Evolutionary conservation across 2,797 vertebrate genomes (phyloP), one percentile per base, ranked within the genome.

Genomic region (Hapalemur alaotrensis): DNA sequence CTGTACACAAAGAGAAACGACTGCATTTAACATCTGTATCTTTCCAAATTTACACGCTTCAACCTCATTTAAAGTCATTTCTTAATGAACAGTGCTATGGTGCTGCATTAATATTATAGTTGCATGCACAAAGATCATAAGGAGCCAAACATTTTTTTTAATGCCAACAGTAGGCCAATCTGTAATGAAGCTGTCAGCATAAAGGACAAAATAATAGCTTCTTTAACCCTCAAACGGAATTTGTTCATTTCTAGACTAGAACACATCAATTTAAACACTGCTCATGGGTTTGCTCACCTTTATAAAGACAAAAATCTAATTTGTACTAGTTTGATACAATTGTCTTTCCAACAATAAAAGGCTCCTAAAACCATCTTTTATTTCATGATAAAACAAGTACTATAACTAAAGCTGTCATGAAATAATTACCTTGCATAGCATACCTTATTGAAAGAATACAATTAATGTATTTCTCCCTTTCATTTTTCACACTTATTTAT

Each of bases 281-380:
- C 98, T 98, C 98, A 98, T 98, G 98, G 98, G 98, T 98, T 98
- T 98, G 98, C 98, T 99, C 98, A 98, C 98, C 98, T 99, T 98
- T 98, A 97, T 98, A 98, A 99, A 99, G 98, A 98, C 98, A 99
- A 99, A 99, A 99, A 98, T 98, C 98, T 99, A 98, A 99, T 99
- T 98, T 98, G 98, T 98, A 98, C 98, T 99, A 99, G 99, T 98
- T 98, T 98, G 98, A 98, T 98, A 98, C 98, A 98, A 99, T 98
- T 99, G 98, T 99, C 98, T 99, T 99, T 98, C 98, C 97, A 97
- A 98, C 97, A 97, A 98, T 98, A 98, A 99, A 98, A 99, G 98
- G 65, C 97, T 98, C 97, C 98, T 98, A 98, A 98, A 98, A 97
- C 96, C 96, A 98, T 98, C 98, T 98, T 98, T 98, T 98, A 98